These are phyloP conservation scores for Coilia nasus DNA, from an alignment of 2,797 vertebrate species.

Conservation along the genomic window DNA sequence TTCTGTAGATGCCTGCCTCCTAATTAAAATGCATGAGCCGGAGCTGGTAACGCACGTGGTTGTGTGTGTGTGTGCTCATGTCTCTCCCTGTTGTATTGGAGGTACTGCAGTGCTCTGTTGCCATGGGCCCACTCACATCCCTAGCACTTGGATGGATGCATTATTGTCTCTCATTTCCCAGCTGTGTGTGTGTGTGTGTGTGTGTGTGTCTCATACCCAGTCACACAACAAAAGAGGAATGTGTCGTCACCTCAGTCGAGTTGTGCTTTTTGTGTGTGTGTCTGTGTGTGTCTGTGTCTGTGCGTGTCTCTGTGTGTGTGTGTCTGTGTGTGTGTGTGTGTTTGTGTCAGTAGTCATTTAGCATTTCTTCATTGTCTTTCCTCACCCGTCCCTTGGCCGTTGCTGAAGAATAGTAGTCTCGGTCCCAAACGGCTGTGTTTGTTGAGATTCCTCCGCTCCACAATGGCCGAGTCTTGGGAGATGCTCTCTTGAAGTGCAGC, in stretches of 20 bases:
- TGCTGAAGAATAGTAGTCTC: neutral
- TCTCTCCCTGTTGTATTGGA: conserved; percentile 2
- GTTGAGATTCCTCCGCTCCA: neutral
- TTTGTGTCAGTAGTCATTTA: neutral
- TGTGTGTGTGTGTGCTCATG: neutral
- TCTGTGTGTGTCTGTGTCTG: too few relatives aligned
- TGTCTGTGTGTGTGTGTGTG: too few relatives aligned
- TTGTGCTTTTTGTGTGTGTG: neutral
- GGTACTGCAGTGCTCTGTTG: neutral
- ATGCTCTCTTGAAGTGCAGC: neutral
- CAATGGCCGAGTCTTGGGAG: neutral
- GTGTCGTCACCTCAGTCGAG: neutral
- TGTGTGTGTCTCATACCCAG: neutral
- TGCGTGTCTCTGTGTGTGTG: too few relatives aligned
- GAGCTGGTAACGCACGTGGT: neutral
- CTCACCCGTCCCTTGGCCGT: neutral
- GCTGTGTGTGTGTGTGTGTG: conserved; percentile 25
- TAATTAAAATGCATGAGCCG: conserved; percentile 18
- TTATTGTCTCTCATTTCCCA: neutral
- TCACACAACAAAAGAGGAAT: neutral
- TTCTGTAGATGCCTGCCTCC: neutral
- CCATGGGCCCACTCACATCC: conserved; percentile 1
- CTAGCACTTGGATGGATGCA: neutral
- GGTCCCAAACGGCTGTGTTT: neutral
- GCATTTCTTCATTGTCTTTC: neutral